phyloP scores from a whole-genome alignment of 2,797 vertebrate species.

The Ibycter americanus region DNA sequence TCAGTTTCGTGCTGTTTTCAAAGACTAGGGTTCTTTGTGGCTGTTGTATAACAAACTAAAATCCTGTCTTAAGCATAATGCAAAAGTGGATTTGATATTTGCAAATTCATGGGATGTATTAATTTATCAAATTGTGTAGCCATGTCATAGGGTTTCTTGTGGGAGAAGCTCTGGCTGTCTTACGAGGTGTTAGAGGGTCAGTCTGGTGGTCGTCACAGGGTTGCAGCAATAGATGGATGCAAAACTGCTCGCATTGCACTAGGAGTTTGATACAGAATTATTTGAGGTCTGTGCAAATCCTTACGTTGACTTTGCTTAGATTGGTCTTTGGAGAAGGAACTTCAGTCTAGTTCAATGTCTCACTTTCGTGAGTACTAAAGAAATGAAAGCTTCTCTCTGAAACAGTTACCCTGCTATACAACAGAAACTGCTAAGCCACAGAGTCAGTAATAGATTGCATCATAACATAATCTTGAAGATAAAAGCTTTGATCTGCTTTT shows the following conservation, averaged over 20 bases:
- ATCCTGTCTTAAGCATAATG: not conserved
- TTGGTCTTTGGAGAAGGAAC: not conserved
- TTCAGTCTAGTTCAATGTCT: not conserved
- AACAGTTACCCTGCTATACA: not conserved
- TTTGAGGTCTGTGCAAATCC: not conserved
- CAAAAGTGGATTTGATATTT: not conserved
- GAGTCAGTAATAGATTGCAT: not conserved
- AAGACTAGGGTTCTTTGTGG: not conserved
- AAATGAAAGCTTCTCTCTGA: not conserved
- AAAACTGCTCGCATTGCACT: not conserved
- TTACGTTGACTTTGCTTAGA: not conserved
- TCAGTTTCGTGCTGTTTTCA: not conserved
- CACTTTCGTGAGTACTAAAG: not conserved
- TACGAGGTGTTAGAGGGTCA: not conserved
- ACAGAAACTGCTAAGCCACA: not conserved
- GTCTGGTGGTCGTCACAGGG: not conserved
- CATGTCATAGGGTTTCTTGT: not conserved
- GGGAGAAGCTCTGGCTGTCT: not conserved
- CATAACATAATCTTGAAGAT: not conserved
- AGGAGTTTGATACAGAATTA: not conserved
- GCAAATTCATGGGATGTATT: not conserved
- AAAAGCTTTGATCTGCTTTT: not conserved
- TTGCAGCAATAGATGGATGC: not conserved
- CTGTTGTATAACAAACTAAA: not conserved
- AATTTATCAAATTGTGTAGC: not conserved